A percentile compares a stretch with the other conserved stretches of the same genome.
phyloP scores from a whole-genome alignment of 1,140 invertebrate species.

The Globodera rostochiensis region DNA sequence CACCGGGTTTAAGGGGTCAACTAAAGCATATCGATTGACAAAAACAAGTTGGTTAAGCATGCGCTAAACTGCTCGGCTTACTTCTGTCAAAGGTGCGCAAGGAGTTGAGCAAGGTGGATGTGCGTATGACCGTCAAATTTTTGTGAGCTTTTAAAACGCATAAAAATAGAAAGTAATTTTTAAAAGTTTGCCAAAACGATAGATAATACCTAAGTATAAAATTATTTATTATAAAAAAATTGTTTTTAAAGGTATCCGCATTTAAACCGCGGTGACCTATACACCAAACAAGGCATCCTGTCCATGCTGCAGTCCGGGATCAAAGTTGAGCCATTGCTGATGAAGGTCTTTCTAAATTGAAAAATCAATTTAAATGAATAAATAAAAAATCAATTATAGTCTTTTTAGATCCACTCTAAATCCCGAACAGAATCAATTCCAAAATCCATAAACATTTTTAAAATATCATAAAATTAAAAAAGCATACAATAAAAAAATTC shows the following conservation, averaged over 20 bases:
- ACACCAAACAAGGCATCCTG: constrained; percentile 65
- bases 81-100: constrained; percentile 64
- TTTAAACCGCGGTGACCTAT: constrained; percentile 63
- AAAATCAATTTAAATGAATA: too few relatives aligned
- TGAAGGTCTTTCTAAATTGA: constrained; percentile 54
- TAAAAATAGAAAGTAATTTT: too few relatives aligned
- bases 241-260: constrained; percentile 54
- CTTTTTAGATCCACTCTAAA: too few relatives aligned
- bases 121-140: constrained; percentile 39
- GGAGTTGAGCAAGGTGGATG: constrained; percentile 65
- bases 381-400: too few relatives aligned
- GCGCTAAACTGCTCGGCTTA: constrained; percentile 61
- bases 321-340: constrained; percentile 62
- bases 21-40: too few relatives aligned
- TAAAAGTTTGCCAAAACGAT: not conserved
- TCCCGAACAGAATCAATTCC: too few relatives aligned
- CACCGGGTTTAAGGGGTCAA: too few relatives aligned
- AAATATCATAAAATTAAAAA: too few relatives aligned
- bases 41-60: constrained; percentile 39
- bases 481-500: too few relatives aligned
- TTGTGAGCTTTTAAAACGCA: not conserved
- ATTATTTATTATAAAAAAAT: not conserved
- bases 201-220: constrained; percentile 46
- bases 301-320: constrained; percentile 66
- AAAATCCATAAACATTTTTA: too few relatives aligned